phyloP scores from a whole-genome alignment of 2,113 vertebrate species.

The Tachycineta bicolor region DNA sequence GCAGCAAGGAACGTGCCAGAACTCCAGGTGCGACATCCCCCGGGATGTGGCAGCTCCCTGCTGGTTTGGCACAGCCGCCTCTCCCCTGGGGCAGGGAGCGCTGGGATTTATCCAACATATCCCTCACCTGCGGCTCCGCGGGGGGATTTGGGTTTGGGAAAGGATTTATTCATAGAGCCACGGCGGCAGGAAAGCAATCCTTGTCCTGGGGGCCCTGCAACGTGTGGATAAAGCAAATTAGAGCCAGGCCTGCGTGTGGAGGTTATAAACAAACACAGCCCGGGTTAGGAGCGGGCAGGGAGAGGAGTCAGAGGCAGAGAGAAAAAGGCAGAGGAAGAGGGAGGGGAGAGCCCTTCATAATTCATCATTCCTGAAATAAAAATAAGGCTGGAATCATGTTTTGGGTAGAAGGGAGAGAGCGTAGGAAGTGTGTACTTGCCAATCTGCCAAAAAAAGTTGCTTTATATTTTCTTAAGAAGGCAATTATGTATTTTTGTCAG shows the following conservation, averaged over 20 bases:
- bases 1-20: background rate
- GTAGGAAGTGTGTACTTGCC: constrained; percentile 64
- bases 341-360: constrained; percentile 53
- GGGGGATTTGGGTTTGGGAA: background rate
- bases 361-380: constrained; percentile 58
- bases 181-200: constrained; percentile 16
- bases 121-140: background rate
- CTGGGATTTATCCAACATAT: background rate
- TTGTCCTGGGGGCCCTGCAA: constrained; percentile 31
- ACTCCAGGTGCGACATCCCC: rapidly evolving
- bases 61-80: background rate
- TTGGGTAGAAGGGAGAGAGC: constrained; percentile 46
- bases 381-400: constrained; percentile 62
- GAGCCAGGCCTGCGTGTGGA: constrained; percentile 11
- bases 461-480: constrained; percentile 64
- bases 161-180: constrained; percentile 55
- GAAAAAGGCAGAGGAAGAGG: constrained; percentile 44
- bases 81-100: background rate
- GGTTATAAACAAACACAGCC: constrained; percentile 20
- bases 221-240: constrained; percentile 36
- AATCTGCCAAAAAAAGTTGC: constrained; percentile 56
- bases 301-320: background rate
- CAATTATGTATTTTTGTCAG: constrained; percentile 64
- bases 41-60: background rate
- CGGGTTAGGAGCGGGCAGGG: background rate